Conservation (phyloP, 2,113 vertebrate species). For the Thamnophis sirtalis region DNA sequence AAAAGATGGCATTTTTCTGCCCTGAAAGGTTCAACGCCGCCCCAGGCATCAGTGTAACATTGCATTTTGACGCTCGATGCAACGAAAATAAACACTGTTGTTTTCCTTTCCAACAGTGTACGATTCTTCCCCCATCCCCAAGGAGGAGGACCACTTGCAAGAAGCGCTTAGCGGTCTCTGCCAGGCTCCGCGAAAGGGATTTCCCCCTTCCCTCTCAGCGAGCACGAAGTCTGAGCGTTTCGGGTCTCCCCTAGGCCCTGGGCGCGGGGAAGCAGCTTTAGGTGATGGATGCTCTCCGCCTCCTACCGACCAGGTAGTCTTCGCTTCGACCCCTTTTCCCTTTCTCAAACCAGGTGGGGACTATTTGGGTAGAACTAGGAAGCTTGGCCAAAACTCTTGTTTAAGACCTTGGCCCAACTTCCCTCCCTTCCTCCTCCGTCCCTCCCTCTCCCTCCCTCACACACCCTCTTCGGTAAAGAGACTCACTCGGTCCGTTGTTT, state of each 20-base stretch:
- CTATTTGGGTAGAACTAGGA: background rate
- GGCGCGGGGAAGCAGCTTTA: background rate
- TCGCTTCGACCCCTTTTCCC: background rate
- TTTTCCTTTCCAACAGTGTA: background rate
- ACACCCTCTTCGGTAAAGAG: background rate
- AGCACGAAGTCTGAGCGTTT: background rate
- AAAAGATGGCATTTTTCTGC: background rate
- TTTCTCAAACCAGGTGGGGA: background rate
- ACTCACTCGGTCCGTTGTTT: background rate
- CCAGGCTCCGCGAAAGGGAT: background rate
- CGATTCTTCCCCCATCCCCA: background rate
- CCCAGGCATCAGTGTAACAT: background rate
- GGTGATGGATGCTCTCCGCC: background rate
- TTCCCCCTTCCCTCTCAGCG: background rate
- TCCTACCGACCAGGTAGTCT: background rate
- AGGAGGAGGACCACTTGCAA: background rate
- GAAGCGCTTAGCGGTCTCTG: background rate
- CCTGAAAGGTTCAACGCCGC: background rate
- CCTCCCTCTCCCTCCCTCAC: background rate
- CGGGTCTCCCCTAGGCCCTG: background rate
- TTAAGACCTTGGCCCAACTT: background rate
- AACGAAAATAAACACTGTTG: too few relatives aligned
- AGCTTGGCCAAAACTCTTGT: background rate
- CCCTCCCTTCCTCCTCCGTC: too few relatives aligned
- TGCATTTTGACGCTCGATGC: background rate